phyloP scores from a whole-genome alignment of 2,888 invertebrate genomes.

The Drosophila aldrichi region DNA sequence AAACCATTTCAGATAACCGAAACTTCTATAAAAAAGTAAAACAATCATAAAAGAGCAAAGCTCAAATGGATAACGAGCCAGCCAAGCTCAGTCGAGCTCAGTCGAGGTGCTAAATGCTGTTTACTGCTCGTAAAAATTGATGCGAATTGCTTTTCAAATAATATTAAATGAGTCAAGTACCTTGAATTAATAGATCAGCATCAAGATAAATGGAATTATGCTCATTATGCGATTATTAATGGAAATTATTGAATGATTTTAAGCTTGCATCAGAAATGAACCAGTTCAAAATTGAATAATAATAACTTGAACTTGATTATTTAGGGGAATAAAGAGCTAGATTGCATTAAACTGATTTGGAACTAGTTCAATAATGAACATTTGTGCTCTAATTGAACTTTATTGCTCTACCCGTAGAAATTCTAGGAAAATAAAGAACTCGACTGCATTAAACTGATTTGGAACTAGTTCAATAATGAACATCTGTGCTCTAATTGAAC shows the following conservation, averaged over 20 bases:
- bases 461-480: too few relatives aligned
- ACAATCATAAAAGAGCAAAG: slow-evolving; percentile 1
- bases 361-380: too few relatives aligned
- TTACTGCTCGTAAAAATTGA: slow-evolving; percentile 45
- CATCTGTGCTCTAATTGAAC: too few relatives aligned
- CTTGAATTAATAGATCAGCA: background rate
- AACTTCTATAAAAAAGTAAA: slow-evolving; percentile 9
- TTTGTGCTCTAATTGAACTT: too few relatives aligned
- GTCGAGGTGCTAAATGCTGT: slow-evolving; percentile 23
- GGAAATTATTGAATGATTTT: background rate
- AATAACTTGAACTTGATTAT: too few relatives aligned
- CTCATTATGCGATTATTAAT: background rate
- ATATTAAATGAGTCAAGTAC: background rate
- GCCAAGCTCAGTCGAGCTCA: too few relatives aligned
- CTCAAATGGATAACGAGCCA: slow-evolving; percentile 10
- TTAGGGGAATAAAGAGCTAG: too few relatives aligned
- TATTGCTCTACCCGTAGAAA: too few relatives aligned
- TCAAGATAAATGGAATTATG: background rate
- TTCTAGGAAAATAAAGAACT: too few relatives aligned
- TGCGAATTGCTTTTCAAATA: slow-evolving; percentile 13
- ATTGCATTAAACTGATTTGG: too few relatives aligned
- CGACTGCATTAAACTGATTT: too few relatives aligned
- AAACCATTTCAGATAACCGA: slow-evolving; percentile 13
- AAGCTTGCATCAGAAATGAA: background rate
- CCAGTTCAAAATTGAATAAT: background rate